Evolutionary conservation across 2,797 vertebrate species (phyloP), one percentile per base, ranked within the genome.

Genomic region (Coranthus polyacanthus): DNA sequence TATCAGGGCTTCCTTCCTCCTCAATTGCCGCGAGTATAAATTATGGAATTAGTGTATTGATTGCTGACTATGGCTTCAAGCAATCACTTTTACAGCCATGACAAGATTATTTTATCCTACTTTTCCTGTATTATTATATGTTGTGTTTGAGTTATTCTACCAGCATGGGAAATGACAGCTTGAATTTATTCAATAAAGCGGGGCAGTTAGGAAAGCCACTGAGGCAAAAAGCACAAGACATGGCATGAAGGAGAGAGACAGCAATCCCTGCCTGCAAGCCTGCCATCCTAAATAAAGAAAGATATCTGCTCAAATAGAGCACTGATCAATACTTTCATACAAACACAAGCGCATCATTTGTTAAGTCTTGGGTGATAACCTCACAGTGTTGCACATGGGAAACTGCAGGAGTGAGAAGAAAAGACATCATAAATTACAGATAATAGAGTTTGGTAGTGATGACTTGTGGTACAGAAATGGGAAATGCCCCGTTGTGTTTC

Each of bases 21-120:
- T 93, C 96, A 92, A 95, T 96, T 90, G 95, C 95, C 83, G 87
- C 92, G 89, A 94, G 95, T 97, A 97, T 98, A 98, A 98, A 99
- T 98, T 97, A 97, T 94, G 94, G 96, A 98, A 99, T 99, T 98
- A 99, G 95, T 94, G 95, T 97, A 99, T 99, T 96, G 98, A 99
- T 98, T 96, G 95, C 94, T 88, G 90, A 94, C 94, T 92, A 94
- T 92, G 94, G 94, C 95, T 95, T 95, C 95, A 91, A 97, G 96
- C 97, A 95, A 99, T 99, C 96, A 96, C 94, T 98, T 98, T 96
- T 96, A 96, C 95, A 93, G 95, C 92, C 93, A 95, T 99, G 98
- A 99, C 98, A 99, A 98, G 96, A 99, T 99, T 99, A 97, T 99
- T 99, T 97, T 97, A 99, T 99, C 96, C 96, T 97, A 98, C 96